These are phyloP conservation scores for Pseudachorutes palmiensis DNA, from an alignment of 1,140 invertebrate genomes.

Conservation along the genomic window DNA sequence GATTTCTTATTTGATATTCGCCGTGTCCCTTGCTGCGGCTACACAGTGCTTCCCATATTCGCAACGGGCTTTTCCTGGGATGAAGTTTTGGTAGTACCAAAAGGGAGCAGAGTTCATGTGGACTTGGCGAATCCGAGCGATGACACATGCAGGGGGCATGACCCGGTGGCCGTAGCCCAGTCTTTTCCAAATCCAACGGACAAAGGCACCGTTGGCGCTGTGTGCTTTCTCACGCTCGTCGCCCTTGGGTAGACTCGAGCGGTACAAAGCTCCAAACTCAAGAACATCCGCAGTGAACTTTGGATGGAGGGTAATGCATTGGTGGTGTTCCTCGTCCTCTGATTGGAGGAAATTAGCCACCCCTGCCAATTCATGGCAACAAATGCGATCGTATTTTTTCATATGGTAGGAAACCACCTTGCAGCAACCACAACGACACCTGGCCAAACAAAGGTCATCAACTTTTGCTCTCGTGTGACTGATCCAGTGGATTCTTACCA, in stretches of 20 bases:
- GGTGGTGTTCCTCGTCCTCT: background rate
- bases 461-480: too few relatives aligned
- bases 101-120: background rate
- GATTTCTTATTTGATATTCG: too few relatives aligned
- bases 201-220: background rate
- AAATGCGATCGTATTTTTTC: background rate
- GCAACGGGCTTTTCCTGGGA: background rate
- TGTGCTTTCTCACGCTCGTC: background rate
- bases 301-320: background rate
- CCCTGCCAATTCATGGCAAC: background rate
- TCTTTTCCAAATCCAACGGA: background rate
- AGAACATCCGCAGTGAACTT: background rate
- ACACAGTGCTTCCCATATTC: background rate
- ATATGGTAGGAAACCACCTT: background rate
- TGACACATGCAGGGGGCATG: background rate
- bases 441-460: too few relatives aligned
- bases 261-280: background rate
- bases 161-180: background rate
- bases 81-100: background rate
- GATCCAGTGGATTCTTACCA: too few relatives aligned
- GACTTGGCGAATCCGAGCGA: background rate
- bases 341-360: background rate
- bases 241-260: background rate
- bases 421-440: background rate
- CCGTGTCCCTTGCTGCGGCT: background rate